Conservation (phyloP, 2,888 invertebrate genomes). For the Panorpa germanica region DNA sequence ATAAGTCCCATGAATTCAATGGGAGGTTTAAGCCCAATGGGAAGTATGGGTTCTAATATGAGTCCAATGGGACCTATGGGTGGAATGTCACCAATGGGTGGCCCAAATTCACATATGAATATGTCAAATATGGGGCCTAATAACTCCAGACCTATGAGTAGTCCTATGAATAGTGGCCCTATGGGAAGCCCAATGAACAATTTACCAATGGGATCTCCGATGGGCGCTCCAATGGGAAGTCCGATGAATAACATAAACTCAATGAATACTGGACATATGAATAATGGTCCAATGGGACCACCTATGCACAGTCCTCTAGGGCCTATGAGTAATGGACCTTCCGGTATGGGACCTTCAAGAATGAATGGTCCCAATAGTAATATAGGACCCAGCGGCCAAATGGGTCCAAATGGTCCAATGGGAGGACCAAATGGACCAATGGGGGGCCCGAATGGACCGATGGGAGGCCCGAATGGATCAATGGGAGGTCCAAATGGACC, state of each 20-base stretch:
- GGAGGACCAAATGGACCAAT: slow-evolving; percentile 26
- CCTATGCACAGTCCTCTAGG: slow-evolving; percentile 56
- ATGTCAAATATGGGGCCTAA: slow-evolving; percentile 37
- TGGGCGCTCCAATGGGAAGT: slow-evolving; percentile 54
- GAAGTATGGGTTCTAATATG: slow-evolving; percentile 27
- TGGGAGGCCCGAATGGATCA: slow-evolving; percentile 30
- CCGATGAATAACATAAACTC: slow-evolving; percentile 47
- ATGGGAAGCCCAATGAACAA: slow-evolving; percentile 47
- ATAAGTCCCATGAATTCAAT: slow-evolving; percentile 30
- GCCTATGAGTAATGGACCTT: slow-evolving; percentile 38
- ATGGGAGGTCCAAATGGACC: too few species aligned
- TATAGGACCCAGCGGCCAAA: slow-evolving; percentile 17
- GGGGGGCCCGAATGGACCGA: slow-evolving; percentile 33
- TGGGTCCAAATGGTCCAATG: slow-evolving; percentile 37
- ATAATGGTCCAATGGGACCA: slow-evolving; percentile 55
- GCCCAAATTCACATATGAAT: slow-evolving; percentile 40
- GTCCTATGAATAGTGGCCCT: slow-evolving; percentile 43
- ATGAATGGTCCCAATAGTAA: slow-evolving; percentile 31
- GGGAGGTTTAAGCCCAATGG: slow-evolving; percentile 33
- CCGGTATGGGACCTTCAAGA: slow-evolving; percentile 32
- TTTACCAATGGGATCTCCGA: slow-evolving; percentile 49
- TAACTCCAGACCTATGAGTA: slow-evolving; percentile 38
- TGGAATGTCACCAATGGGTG: slow-evolving; percentile 50
- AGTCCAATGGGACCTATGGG: slow-evolving; percentile 49
- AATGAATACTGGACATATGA: slow-evolving; percentile 40